A percentile compares a stretch with the other conserved stretches of the same genome.
Evolutionary conservation across 1,140 invertebrate genomes (phyloP).

Genomic region (Mamestra configurata): DNA sequence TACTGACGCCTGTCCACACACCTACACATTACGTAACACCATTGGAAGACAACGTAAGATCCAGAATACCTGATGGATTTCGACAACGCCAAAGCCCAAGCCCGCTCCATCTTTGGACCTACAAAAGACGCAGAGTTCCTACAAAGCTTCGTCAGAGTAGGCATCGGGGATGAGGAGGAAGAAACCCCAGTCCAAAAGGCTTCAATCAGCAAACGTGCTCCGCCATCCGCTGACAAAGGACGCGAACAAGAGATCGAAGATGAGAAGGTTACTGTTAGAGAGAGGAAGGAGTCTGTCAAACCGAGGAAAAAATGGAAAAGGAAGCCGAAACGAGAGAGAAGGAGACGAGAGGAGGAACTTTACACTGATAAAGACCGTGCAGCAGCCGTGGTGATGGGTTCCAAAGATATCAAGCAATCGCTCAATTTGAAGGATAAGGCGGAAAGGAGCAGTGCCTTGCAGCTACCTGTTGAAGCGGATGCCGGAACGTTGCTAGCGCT

Average conservation of each 20-base stretch:
- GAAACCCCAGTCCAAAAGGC: conserved; percentile 82
- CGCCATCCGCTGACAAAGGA: conserved; percentile 72
- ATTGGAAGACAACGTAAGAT: not conserved
- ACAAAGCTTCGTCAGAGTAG: conserved; percentile 92
- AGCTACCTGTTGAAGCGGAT: conserved; percentile 94
- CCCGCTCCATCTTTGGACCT: conserved; percentile 88
- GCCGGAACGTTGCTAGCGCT: conserved; percentile 92
- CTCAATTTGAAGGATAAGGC: conserved; percentile 93
- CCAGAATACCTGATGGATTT: conserved; percentile 63
- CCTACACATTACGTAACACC: conserved; percentile 74
- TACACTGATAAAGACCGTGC: conserved; percentile 97
- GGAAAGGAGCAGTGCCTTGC: conserved; percentile 91
- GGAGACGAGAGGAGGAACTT: conserved; percentile 92
- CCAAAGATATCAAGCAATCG: conserved; percentile 94
- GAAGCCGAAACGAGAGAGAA: conserved; percentile 87
- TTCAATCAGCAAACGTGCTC: conserved; percentile 81
- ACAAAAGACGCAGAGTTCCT: conserved; percentile 92
- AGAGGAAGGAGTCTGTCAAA: conserved; percentile 77
- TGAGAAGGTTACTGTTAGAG: conserved; percentile 66
- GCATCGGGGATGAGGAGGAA: conserved; percentile 84
- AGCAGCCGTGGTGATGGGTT: conserved; percentile 95
- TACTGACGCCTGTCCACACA: conserved; percentile 78
- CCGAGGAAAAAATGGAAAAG: conserved; percentile 75
- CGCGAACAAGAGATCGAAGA: conserved; percentile 66
- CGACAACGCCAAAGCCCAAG: conserved; percentile 79